These are phyloP conservation scores for Apis mellifera DNA, from an alignment of 1,140 invertebrate species.

Conservation along the genomic window Amel_HAv3.1 CM009945.2:5382501-5383000, in stretches of 20 bases:
- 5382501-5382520: background rate
- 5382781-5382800: too few species aligned
- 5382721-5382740: background rate
- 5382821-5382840: too few species aligned
- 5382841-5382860: too few species aligned
- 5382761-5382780: too few species aligned
- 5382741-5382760: background rate
- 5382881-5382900: background rate
- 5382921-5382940: background rate
- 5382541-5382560: background rate
- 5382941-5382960: background rate
- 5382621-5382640: background rate
- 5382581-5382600: background rate
- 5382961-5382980: background rate
- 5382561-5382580: background rate
- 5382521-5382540: background rate
- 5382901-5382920: background rate
- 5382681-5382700: background rate
- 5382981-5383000: background rate
- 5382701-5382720: constrained; percentile 1
- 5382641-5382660: background rate
- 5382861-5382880: too few species aligned
- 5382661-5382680: constrained; percentile 17
- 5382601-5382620: background rate
- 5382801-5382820: too few species aligned